These are phyloP conservation scores for Loris lydekkerianus DNA, from an alignment of 2,797 vertebrate species.

Conservation along the genomic window DNA sequence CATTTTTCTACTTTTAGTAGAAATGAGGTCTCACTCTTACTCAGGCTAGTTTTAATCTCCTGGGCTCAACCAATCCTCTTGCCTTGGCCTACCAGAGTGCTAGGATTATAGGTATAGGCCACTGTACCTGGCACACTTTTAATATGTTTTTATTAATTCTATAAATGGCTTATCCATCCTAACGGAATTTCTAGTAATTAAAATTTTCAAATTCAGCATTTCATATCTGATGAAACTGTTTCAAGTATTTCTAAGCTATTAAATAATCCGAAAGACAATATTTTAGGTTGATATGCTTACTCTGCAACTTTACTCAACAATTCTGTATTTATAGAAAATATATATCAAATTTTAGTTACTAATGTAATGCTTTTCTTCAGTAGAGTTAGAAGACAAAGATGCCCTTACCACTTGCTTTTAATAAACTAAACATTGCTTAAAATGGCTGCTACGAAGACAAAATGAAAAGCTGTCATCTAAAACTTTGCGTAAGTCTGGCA, in stretches of 20 bases:
- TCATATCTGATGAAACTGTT: slow-evolving; percentile 62
- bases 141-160: slow-evolving; percentile 60
- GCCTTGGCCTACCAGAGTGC: neutral
- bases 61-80: neutral
- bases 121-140: neutral
- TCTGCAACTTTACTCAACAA: neutral
- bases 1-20: neutral
- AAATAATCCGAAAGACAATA: slow-evolving; percentile 6
- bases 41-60: neutral
- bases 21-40: neutral
- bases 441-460: neutral
- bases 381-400: slow-evolving; percentile 19
- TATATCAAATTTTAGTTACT: neutral
- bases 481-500: neutral
- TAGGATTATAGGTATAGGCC: neutral
- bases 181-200: slow-evolving; percentile 65
- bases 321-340: neutral
- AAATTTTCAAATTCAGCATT: slow-evolving; percentile 58
- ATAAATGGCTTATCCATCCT: slow-evolving; percentile 18
- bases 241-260: slow-evolving; percentile 59
- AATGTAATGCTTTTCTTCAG: neutral
- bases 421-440: neutral
- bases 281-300: slow-evolving; percentile 34
- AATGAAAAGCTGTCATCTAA: slow-evolving; percentile 26
- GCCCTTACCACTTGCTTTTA: neutral